phyloP scores from a whole-genome alignment of 2,888 invertebrate species.

The Nemurella pictetii region DNA sequence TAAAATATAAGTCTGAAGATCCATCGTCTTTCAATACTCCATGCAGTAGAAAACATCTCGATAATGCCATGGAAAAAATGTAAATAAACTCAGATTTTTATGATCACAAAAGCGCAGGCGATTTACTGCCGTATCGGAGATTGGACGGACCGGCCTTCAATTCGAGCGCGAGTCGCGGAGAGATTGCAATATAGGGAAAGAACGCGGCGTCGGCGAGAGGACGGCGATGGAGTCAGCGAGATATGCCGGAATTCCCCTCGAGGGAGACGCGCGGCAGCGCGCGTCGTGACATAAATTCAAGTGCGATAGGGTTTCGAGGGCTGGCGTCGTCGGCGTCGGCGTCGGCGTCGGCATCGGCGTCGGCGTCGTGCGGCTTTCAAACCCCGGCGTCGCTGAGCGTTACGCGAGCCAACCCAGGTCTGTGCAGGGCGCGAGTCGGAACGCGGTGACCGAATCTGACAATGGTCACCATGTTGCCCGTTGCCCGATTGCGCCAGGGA shows the following conservation, averaged over 20 bases:
- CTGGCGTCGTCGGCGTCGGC: background rate
- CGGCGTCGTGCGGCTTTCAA: background rate
- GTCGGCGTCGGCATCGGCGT: background rate
- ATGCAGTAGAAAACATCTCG: background rate
- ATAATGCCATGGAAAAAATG: background rate
- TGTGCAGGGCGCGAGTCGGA: background rate
- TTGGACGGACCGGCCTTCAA: background rate
- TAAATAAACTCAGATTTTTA: background rate
- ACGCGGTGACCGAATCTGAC: background rate
- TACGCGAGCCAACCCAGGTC: too few relatives aligned
- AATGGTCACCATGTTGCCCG: background rate
- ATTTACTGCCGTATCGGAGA: conserved; percentile 20
- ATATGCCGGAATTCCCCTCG: conserved; percentile 25
- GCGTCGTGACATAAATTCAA: conserved; percentile 30
- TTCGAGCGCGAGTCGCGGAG: background rate
- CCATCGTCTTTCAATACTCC: background rate
- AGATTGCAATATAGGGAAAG: background rate
- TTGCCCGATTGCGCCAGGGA: background rate
- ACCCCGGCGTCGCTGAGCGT: background rate
- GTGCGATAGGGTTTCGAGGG: conserved; percentile 13
- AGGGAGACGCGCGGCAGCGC: conserved; percentile 13
- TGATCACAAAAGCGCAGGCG: conserved; percentile 5
- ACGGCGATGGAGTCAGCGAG: conserved; percentile 17
- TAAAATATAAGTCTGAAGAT: background rate
- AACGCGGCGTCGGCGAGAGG: background rate